phyloP scores from a whole-genome alignment of 2,888 invertebrate species.

The Mesorhabditis spiculigera region DNA sequence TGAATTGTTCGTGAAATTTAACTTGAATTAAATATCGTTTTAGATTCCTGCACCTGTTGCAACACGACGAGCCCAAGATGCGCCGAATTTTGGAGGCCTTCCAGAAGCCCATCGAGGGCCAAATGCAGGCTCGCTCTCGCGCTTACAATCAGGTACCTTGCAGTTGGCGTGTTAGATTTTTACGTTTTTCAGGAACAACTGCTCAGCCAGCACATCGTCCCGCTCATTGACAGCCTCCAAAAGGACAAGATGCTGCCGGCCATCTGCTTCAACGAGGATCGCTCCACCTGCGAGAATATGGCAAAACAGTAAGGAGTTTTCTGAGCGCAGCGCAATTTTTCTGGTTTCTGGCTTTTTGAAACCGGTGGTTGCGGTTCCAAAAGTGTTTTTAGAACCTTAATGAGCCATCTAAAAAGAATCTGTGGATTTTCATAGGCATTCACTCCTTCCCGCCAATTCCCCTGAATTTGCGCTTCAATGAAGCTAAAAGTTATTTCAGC shows the following conservation, averaged over 20 bases:
- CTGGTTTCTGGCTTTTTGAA: no score
- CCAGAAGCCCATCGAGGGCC: conserved; percentile 34
- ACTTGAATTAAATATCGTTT: background rate
- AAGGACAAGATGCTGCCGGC: conserved; percentile 50
- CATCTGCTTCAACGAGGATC: conserved; percentile 56
- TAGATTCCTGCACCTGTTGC: background rate
- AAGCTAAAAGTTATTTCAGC: no score
- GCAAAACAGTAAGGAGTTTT: conserved; percentile 18
- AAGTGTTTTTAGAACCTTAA: no score
- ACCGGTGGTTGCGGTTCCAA: no score
- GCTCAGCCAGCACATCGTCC: conserved; percentile 45
- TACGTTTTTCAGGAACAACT: background rate
- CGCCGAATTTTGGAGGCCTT: conserved; percentile 20
- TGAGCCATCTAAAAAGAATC: background rate
- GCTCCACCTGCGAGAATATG: conserved; percentile 49
- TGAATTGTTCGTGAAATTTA: background rate
- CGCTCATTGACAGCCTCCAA: conserved; percentile 46
- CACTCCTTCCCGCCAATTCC: background rate
- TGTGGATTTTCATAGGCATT: background rate
- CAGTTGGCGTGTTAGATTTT: background rate
- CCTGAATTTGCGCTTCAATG: no score
- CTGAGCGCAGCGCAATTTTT: no score
- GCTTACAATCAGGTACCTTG: conserved; percentile 45
- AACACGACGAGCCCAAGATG: background rate
- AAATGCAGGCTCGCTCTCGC: conserved; percentile 26